Evolutionary conservation across 1,140 invertebrate species (phyloP), one percentile per base, ranked within the genome.

Genomic region (Sitodiplosis mosellana): DNA sequence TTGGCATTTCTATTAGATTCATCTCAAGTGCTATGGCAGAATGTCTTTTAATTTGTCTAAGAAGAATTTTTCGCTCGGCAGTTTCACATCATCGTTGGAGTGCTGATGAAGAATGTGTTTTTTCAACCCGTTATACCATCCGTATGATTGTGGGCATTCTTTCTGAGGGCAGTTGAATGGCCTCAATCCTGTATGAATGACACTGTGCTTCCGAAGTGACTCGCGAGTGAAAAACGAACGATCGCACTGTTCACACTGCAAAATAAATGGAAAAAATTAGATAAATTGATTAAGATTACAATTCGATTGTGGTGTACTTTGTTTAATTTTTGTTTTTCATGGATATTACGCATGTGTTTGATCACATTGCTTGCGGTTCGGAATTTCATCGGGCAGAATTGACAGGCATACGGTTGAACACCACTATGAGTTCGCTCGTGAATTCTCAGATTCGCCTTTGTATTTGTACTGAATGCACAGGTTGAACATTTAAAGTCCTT

Each of bases 371-470:
- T 46, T 10, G 45, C 45, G 7, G 45, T 46, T 21, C 45, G 18
- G 33, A 46, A 46, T 46, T 46, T 46, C 20, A 46, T 19, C 18
- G 45, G 45, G 33, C 45, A 46, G 7, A 8, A 15, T 12, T n/a
- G n/a, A 46, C 45, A 46, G 6, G 14, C 3, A 46, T 46, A 46
- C 21, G 45, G 45, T 19, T 46, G 45, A 7, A 46, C 22, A 14
- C 45, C 33, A 11, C 15, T 46, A 15, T 46, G 45, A 4, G 45
- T 46, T 5, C 45, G 21, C 7, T 46, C 21, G 22, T 46, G 45
- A 6, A 46, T 46, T 33, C 22, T 27, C 18, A 46, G 17, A 46
- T 46, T 46, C 2, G 45, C 45, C 45, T 33, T 46, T 15, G 45
- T 46, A 34, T 14, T 46, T 8, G 12, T 14, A 7, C 21, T 12